A percentile compares a stretch with the other conserved stretches of the same genome.
Evolutionary conservation across 2,113 vertebrate genomes (phyloP).

Genomic region (Eulemur rufifrons): DNA sequence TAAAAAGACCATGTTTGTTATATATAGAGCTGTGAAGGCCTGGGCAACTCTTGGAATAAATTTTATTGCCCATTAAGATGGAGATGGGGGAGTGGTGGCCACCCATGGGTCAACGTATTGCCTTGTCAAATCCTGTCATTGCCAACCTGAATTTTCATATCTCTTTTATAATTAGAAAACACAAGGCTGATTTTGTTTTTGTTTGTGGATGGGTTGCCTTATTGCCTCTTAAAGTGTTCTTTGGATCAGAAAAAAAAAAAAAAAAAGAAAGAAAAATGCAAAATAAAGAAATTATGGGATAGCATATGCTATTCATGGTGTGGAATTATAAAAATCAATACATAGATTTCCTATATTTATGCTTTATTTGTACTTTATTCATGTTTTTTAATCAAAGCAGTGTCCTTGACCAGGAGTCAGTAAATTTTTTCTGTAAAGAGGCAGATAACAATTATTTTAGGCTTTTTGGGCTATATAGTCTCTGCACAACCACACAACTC

Average conservation of each 20-base stretch:
- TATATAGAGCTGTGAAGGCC: conserved; percentile 64
- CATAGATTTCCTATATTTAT: background rate
- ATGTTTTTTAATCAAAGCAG: background rate
- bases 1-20: conserved; percentile 71
- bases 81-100: background rate
- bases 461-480: background rate
- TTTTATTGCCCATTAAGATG: conserved; percentile 44
- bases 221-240: background rate
- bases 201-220: background rate
- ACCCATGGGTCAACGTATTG: conserved; percentile 20
- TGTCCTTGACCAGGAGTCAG: background rate
- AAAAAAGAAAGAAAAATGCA: background rate
- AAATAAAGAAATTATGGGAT: background rate
- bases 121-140: conserved; percentile 29
- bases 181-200: background rate
- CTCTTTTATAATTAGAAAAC: conserved; percentile 41
- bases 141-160: conserved; percentile 40
- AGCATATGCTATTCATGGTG: background rate
- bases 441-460: background rate
- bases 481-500: background rate
- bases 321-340: background rate
- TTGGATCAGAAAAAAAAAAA: background rate
- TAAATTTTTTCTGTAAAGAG: background rate
- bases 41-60: conserved; percentile 42
- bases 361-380: background rate